phyloP scores from a whole-genome alignment of 2,888 invertebrate species.

The Girardia tigrina region DNA sequence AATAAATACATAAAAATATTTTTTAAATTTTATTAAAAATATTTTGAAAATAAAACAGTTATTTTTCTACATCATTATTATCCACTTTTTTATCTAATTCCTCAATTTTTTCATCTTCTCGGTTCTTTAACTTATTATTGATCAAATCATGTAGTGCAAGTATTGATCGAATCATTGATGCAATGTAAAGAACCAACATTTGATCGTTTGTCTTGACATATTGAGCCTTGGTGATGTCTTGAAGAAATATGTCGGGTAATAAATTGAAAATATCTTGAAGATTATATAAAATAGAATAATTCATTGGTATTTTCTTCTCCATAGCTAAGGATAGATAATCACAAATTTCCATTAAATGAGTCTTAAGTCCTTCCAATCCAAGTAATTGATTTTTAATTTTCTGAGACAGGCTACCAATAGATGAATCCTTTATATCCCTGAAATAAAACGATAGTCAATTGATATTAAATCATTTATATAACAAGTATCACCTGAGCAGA shows the following conservation, averaged over 20 bases:
- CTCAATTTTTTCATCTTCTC: constrained; percentile 40
- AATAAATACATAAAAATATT: too few species aligned
- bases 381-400: constrained; percentile 86
- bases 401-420: constrained; percentile 66
- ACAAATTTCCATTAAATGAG: constrained; percentile 77
- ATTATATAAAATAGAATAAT: constrained; percentile 93
- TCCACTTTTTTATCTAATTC: constrained; percentile 1
- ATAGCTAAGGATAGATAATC: constrained; percentile 71
- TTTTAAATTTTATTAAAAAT: too few species aligned
- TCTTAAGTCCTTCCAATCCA: constrained; percentile 80
- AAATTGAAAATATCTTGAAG: constrained; percentile 90
- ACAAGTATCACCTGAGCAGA: constrained; percentile 77
- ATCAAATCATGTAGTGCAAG: constrained; percentile 96
- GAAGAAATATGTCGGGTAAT: constrained; percentile 80
- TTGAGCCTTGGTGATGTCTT: constrained; percentile 79
- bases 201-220: constrained; percentile 98
- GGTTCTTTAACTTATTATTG: constrained; percentile 72
- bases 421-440: constrained; percentile 51
- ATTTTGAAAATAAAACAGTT: not conserved
- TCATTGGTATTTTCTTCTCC: constrained; percentile 77
- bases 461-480: constrained; percentile 44
- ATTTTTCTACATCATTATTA: not conserved
- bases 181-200: constrained; percentile 89
- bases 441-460: constrained; percentile 34
- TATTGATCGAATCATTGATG: constrained; percentile 84